A percentile compares a stretch with the other conserved stretches of the same genome.
Evolutionary conservation across 92 coral and sea anemone genomes (phyloP).

Genomic region (Siderastrea siderea): DNA sequence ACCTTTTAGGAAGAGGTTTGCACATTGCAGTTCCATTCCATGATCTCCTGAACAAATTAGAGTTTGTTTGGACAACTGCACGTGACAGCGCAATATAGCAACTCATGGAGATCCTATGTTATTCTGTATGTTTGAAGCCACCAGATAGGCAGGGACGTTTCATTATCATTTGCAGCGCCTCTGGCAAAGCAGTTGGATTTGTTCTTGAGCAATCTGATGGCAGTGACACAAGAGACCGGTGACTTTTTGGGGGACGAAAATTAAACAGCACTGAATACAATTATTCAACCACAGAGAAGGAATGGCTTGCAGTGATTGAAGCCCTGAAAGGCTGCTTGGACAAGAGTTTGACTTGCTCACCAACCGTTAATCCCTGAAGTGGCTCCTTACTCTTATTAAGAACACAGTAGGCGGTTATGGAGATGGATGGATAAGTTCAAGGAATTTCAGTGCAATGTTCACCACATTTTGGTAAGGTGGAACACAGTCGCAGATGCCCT

Average conservation of each 20-base stretch:
- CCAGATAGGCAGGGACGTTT: constrained; percentile 62
- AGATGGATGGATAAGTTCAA: constrained; percentile 66
- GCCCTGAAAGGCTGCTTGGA: constrained; percentile 61
- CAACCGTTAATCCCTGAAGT: constrained; percentile 42
- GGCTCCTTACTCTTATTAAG: constrained; percentile 36
- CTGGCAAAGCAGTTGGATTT: constrained; percentile 54
- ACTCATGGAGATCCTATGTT: constrained; percentile 55
- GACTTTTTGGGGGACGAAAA: constrained; percentile 58
- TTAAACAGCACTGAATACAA: constrained; percentile 47
- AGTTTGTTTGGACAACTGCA: constrained; percentile 60
- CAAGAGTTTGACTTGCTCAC: constrained; percentile 62
- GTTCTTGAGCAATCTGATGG: constrained; percentile 57
- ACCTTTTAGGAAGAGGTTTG: constrained; percentile 71
- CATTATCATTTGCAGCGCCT: constrained; percentile 67
- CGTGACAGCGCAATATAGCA: constrained; percentile 58
- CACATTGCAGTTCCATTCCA: constrained; percentile 58
- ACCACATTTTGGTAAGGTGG: constrained; percentile 57
- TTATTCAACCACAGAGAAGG: constrained; percentile 73
- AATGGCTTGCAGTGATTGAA: constrained; percentile 62
- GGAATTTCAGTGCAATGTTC: constrained; percentile 71
- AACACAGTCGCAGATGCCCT: constrained; percentile 66
- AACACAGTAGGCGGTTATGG: constrained; percentile 72
- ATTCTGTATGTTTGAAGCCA: constrained; percentile 54
- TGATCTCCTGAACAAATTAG: constrained; percentile 61
- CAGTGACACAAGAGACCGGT: constrained; percentile 34